These are phyloP conservation scores for Mus pahari DNA, from an alignment of 2,113 vertebrate genomes.

Conservation along the genomic window DNA sequence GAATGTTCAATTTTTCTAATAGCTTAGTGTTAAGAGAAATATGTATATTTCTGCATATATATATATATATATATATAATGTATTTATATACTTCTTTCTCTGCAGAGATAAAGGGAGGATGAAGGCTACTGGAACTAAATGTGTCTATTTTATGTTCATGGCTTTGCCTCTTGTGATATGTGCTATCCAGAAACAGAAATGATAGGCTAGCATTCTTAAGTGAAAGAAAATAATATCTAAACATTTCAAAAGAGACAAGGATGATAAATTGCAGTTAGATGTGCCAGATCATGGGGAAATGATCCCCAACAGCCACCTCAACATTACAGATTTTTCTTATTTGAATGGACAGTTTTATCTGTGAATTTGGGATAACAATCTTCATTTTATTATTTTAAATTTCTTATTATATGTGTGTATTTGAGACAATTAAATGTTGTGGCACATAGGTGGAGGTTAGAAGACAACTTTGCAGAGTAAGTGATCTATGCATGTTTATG, in stretches of 20 bases:
- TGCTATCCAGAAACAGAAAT: conserved; percentile 71
- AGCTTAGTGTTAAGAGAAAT: not conserved
- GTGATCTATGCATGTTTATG: too few relatives aligned
- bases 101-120: not conserved
- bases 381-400: not conserved
- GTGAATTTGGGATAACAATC: not conserved
- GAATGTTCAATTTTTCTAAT: not conserved
- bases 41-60: too few relatives aligned
- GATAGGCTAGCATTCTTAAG: conserved; percentile 51
- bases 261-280: conserved; percentile 16
- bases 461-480: not conserved
- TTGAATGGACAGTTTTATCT: not conserved
- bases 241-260: conserved; percentile 51
- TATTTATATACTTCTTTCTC: not conserved
- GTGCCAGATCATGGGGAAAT: not conserved
- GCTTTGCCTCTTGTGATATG: conserved; percentile 60
- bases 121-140: conserved; percentile 2
- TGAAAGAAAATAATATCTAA: conserved; percentile 45
- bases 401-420: not conserved
- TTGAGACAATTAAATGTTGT: not conserved
- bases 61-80: too few relatives aligned
- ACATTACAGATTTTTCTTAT: not conserved
- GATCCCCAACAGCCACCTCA: not conserved
- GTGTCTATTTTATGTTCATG: conserved; percentile 59
- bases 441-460: not conserved